Evolutionary conservation across 2,888 invertebrate genomes (phyloP).

Genomic region (Protula sp.): DNA sequence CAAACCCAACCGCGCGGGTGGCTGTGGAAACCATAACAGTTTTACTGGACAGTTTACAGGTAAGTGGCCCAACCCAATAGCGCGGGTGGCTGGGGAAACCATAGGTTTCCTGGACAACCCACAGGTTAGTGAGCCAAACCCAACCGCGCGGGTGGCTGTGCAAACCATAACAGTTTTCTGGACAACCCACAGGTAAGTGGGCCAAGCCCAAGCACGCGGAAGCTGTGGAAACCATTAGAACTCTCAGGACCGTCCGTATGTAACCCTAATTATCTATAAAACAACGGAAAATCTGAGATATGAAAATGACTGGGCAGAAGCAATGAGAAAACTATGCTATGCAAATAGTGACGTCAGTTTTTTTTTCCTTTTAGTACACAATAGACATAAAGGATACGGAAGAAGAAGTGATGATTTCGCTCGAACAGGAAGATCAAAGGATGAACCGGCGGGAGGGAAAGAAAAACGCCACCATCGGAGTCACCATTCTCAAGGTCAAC

Average conservation of each 20-base stretch:
- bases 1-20: constrained; percentile 60
- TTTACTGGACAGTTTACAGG: constrained; percentile 62
- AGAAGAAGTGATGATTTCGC: constrained; percentile 56
- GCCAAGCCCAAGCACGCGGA: too few relatives aligned
- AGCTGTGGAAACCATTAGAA: too few relatives aligned
- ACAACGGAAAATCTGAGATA: too few relatives aligned
- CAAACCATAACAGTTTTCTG: constrained; percentile 59
- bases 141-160: constrained; percentile 60
- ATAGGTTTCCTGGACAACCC: constrained; percentile 60
- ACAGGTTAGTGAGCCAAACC: constrained; percentile 45
- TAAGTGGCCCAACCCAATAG: constrained; percentile 37
- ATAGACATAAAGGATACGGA: constrained; percentile 55
- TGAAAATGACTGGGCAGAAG: too few relatives aligned
- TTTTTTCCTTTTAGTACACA: constrained; percentile 49
- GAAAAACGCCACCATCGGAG: constrained; percentile 54
- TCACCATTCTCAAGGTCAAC: constrained; percentile 39
- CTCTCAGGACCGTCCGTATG: too few relatives aligned
- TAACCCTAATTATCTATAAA: too few relatives aligned
- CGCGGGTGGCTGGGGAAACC: constrained; percentile 61
- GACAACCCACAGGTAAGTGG: constrained; percentile 58
- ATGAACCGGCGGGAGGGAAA: constrained; percentile 33
- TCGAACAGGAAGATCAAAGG: constrained; percentile 53
- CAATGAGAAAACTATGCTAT: too few relatives aligned
- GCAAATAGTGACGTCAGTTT: too few relatives aligned
- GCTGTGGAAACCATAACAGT: constrained; percentile 58